Base-by-base conservation (phyloP, 1,140 invertebrate species). In the Drosophila suzukii region DNA sequence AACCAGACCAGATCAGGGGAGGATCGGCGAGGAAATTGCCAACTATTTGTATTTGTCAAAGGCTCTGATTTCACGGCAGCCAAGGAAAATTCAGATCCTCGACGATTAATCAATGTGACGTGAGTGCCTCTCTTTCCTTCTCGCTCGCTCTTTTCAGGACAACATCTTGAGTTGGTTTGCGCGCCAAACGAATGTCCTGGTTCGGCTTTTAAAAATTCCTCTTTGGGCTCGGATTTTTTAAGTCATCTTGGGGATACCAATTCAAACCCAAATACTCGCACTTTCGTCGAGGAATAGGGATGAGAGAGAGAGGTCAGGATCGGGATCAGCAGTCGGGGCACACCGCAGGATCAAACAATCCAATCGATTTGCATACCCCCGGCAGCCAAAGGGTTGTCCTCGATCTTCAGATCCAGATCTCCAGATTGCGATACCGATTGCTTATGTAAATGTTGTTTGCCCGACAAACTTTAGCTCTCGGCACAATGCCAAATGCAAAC, bases 61-160 rank as follows among this genome's bases (percentile, higher is more conserved):
- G 75, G 66, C 51, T 78, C 82, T 60, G 70, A 78, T 82, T 82
- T 78, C 75, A 78, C 54, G 59, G 47, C 53, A 60, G 27, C 27
- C 47, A 17, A 39, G 36, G 65, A 17, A 63, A 47, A 44, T 65
- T 47, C 73, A 41, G 63, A 68, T 77, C 43, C 74, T 77, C 44
- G 75, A 86, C 84, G 79, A 86, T 86, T 86, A 86, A 86, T 86
- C 82, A 86, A 86, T 76, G 79, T 86, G 82, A 88, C 84, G 83
- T 84, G 76, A 68, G 63, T 55, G n/a, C 58, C 36, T 59, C n/a
- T 10, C 13, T 17, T 17, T 49, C 17, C 57, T 24, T 32, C 38
- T 24, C 4, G 39, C 17, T 32, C 17, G 10, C 32, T 24, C 41
- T 15, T 50, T 43, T 30, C 8, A 24, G 41, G 41, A 71, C 51